These are phyloP conservation scores for Amniataba percoides DNA, from an alignment of 2,797 vertebrate genomes.

Conservation along the genomic window DNA sequence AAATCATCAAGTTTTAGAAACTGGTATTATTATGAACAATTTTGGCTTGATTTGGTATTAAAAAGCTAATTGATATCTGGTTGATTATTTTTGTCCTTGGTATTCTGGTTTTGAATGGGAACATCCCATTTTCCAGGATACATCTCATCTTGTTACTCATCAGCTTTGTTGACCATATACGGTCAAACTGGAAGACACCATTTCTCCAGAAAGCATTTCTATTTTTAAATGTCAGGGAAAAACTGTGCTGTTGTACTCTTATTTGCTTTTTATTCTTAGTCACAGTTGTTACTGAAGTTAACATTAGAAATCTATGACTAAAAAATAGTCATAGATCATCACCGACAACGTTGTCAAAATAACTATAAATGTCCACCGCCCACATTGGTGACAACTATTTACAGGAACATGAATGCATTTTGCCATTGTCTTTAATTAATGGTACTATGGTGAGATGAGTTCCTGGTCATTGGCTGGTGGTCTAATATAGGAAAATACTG, in stretches of 20 bases:
- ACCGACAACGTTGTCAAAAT: not conserved
- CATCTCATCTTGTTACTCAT: constrained; percentile 23
- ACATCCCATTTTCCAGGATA: constrained; percentile 20
- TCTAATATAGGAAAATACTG: constrained; percentile 46
- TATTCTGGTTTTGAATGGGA: not conserved
- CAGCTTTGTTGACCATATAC: constrained; percentile 41
- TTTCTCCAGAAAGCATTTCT: constrained; percentile 39
- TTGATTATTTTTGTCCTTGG: not conserved
- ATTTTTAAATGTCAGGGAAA: constrained; percentile 54
- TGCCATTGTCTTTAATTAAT: constrained; percentile 32
- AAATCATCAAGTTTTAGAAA: not conserved
- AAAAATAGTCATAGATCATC: not conserved
- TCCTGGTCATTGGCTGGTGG: constrained; percentile 17
- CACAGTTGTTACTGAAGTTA: constrained; percentile 9
- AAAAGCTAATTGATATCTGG: not conserved
- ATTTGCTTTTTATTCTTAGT: constrained; percentile 2
- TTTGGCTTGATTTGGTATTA: too few species aligned
- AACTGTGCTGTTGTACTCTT: constrained; percentile 24
- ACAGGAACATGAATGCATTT: constrained; percentile 25
- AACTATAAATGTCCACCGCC: not conserved
- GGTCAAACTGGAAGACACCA: constrained; percentile 25
- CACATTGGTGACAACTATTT: constrained; percentile 1
- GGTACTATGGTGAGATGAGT: constrained; percentile 16
- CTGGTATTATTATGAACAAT: not conserved
- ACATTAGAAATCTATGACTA: too few species aligned